Conservation (phyloP, 1,140 invertebrate species). For the Hycleus phaleratus region DNA sequence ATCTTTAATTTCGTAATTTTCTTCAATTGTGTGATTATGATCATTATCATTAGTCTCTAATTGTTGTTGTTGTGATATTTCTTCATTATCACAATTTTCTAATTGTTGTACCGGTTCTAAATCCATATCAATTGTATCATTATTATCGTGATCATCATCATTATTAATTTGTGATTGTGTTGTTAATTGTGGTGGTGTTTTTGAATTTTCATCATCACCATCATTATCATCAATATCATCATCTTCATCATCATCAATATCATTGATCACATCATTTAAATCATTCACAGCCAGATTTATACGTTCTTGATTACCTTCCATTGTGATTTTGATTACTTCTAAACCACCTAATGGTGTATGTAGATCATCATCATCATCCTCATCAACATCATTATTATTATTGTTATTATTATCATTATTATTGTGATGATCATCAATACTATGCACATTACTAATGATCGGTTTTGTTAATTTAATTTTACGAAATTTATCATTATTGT, state of each 20-base stretch:
- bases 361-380: not conserved
- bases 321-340: conserved; percentile 7
- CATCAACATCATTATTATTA: not conserved
- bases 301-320: not conserved
- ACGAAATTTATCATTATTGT: conserved; percentile 3
- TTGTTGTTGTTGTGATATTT: too few species aligned
- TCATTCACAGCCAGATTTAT: not conserved
- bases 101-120: too few species aligned
- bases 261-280: not conserved
- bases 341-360: conserved; percentile 1
- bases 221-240: not conserved
- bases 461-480: conserved; percentile 18
- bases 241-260: not conserved
- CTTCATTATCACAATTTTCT: too few species aligned
- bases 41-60: too few species aligned
- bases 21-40: too few species aligned
- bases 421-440: not conserved
- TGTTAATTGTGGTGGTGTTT: too few species aligned
- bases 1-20: too few species aligned
- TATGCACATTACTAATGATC: conserved; percentile 24
- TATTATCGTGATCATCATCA: too few species aligned
- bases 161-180: too few species aligned
- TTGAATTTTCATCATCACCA: not conserved
- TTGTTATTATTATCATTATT: not conserved
- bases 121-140: too few species aligned